phyloP scores from a whole-genome alignment of 2,113 vertebrate species.

The Barbus barbus region DNA sequence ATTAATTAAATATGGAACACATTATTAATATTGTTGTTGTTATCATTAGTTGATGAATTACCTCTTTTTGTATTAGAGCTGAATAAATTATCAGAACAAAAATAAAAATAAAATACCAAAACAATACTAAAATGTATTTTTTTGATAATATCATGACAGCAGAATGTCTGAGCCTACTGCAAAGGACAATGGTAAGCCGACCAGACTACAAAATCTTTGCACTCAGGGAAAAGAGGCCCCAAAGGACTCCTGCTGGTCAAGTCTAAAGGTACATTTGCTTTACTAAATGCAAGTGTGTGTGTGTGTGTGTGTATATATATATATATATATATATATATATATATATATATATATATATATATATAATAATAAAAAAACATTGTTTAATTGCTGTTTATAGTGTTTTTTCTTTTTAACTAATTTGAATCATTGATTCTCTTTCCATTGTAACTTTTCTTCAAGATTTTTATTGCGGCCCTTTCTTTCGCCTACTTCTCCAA shows the following conservation, averaged over 20 bases:
- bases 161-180: constrained; percentile 58
- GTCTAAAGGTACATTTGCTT: constrained; percentile 65
- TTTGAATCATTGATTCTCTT: background rate
- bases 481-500: constrained; percentile 84
- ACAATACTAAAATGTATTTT: too few relatives aligned
- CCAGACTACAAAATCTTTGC: constrained; percentile 64
- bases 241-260: constrained; percentile 57
- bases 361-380: too few relatives aligned
- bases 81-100: too few relatives aligned
- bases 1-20: too few relatives aligned
- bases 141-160: background rate
- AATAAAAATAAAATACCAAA: too few relatives aligned
- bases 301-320: too few relatives aligned
- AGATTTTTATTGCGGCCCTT: constrained; percentile 86
- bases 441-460: background rate
- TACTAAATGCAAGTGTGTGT: background rate
- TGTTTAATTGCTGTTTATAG: too few relatives aligned
- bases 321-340: too few relatives aligned
- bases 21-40: too few relatives aligned
- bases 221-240: constrained; percentile 43
- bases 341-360: too few relatives aligned
- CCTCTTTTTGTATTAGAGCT: too few relatives aligned
- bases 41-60: too few relatives aligned
- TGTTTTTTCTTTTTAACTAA: background rate
- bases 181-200: constrained; percentile 55